A percentile compares a stretch with the other conserved stretches of the same genome.
Conservation (phyloP, 2,888 invertebrate genomes). For the Pecten maximus region DNA sequence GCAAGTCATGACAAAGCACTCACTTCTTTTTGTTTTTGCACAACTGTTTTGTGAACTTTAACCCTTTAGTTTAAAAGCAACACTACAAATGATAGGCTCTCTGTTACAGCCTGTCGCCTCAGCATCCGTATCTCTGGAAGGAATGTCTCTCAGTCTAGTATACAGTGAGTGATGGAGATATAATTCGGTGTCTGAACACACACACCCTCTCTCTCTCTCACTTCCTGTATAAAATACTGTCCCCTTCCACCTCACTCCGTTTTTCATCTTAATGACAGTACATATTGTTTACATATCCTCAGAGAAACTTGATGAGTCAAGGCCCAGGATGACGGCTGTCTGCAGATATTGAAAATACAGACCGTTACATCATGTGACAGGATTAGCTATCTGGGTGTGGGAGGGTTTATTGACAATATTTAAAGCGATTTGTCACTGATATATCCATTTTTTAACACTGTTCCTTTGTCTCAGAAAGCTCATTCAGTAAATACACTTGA, state of each 20-base stretch:
- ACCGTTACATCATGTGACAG: not conserved
- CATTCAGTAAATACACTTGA: not conserved
- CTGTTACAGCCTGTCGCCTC: not conserved
- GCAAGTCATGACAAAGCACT: not conserved
- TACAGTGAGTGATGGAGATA: not conserved
- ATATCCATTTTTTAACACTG: not conserved
- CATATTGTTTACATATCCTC: not conserved
- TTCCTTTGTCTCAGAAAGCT: not conserved
- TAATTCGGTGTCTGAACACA: not conserved
- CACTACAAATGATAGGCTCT: not conserved
- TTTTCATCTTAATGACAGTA: not conserved
- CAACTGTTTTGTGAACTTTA: not conserved
- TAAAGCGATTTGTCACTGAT: not conserved
- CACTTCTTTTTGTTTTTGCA: not conserved
- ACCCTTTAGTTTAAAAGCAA: too few species aligned
- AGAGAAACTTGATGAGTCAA: slow-evolving; percentile 13
- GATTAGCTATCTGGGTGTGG: not conserved
- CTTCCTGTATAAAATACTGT: not conserved
- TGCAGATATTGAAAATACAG: not conserved
- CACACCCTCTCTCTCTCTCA: not conserved
- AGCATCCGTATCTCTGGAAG: not conserved
- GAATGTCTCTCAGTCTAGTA: not conserved
- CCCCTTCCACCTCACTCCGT: not conserved
- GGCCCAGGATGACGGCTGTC: not conserved
- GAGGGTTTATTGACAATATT: not conserved